Evolutionary conservation across 2,888 invertebrate species (phyloP), one percentile per base, ranked within the genome.

Genomic region (Drosophila tripunctata): DNA sequence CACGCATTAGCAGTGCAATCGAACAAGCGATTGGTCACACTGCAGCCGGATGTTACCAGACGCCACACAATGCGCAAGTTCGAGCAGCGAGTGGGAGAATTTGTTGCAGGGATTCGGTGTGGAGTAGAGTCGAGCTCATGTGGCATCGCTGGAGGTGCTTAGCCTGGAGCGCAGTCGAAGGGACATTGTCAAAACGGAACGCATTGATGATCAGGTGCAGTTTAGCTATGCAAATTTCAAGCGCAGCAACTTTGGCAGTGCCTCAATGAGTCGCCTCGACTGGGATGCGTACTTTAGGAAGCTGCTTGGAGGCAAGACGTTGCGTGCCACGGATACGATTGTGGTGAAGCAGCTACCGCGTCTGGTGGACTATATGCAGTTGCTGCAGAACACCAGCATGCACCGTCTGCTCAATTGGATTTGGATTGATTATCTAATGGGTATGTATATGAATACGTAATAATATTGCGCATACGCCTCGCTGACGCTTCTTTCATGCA

Each of bases 351-450:
- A 90, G 56, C 60, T 89, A 63, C 80, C 88, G 0, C 81, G 87
- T n/a, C 51, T 90, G n/a, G 67, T 83, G 8, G 78, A 86, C 4
- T 77, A 88, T 2, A 86, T 90, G 51, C 75, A 69, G 38, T 63
- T 90, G 61, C 61, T 90, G 19, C 82, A 90, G 44, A 87, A 82
- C 8, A 90, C 89, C 0, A 84, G 88, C 21, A 70, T 77, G 57
- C 74, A 69, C 1, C 81, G 90, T 0, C 61, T 90, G 45, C 75
- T 88, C 0, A 90, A 90, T 58, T 90, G 90, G 88, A 74, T 90
- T 7, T 90, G 90, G 90, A 88, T 87, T 6, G 87, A 91, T 36
- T 91, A 91, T 60, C 67, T 90, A 6, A 84, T 90, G 79, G 90
- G 90, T 90, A 47, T 58, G 89, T 79, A 60, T 56, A 47, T 60